phyloP scores from a whole-genome alignment of 2,113 vertebrate genomes.

The Phyllopteryx taeniolatus region DNA sequence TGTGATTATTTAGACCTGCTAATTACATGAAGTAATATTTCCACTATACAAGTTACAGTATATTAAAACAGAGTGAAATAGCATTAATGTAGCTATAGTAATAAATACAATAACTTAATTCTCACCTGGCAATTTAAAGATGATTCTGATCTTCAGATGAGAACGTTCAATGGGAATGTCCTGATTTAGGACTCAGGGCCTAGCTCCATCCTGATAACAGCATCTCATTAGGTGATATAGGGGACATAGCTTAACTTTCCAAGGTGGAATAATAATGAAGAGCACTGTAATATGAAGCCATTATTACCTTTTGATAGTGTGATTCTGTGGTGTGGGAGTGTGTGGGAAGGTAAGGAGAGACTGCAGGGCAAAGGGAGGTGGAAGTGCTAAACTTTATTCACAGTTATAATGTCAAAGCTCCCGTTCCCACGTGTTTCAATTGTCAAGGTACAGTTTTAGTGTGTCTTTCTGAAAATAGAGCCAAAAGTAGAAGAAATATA shows the following conservation, averaged over 20 bases:
- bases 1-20: not conserved
- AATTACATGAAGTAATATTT: not conserved
- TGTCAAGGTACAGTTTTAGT: not conserved
- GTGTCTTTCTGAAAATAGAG: not conserved
- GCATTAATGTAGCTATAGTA: not conserved
- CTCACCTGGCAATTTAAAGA: not conserved
- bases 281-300: constrained; percentile 31
- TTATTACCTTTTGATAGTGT: constrained; percentile 26
- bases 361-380: constrained; percentile 1
- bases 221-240: constrained; percentile 19
- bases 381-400: constrained; percentile 23
- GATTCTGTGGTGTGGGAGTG: constrained; percentile 7
- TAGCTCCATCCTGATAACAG: constrained; percentile 6
- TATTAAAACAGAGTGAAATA: not conserved
- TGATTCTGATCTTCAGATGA: not conserved
- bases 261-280: constrained; percentile 23
- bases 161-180: not conserved
- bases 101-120: not conserved
- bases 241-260: constrained; percentile 39
- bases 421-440: not conserved
- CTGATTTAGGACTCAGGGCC: not conserved
- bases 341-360: not conserved
- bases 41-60: not conserved
- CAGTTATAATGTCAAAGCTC: constrained; percentile 22
- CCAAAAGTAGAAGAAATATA: constrained; percentile 1